These are phyloP conservation scores for Tragelaphus strepsiceros DNA, from an alignment of 2,113 vertebrate species.

Conservation along the genomic window DNA sequence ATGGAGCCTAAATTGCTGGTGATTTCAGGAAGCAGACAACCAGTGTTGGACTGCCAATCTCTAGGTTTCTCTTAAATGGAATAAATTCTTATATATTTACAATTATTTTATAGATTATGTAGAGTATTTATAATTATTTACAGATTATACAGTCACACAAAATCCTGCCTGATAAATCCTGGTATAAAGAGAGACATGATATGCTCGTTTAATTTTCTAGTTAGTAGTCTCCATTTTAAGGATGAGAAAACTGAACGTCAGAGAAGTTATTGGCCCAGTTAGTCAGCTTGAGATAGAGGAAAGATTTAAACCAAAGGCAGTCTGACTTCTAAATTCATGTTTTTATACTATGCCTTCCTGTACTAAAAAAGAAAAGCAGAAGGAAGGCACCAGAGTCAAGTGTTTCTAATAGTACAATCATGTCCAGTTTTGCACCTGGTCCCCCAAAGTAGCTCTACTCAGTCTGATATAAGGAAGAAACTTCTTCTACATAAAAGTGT, in stretches of 20 bases:
- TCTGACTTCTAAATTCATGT: background rate
- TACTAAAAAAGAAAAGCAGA: background rate
- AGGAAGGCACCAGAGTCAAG: background rate
- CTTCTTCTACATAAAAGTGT: background rate
- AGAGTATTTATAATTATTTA: background rate
- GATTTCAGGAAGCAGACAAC: background rate
- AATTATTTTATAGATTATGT: background rate
- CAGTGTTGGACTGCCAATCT: background rate
- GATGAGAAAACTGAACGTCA: background rate
- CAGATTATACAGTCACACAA: background rate
- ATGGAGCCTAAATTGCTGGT: background rate
- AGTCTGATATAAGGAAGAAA: background rate
- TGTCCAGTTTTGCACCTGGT: background rate
- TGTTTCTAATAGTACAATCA: background rate
- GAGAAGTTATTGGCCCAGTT: background rate
- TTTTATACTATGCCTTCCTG: background rate
- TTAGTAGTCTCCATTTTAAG: background rate
- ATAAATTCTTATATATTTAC: background rate
- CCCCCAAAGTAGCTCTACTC: background rate
- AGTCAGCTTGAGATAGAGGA: background rate
- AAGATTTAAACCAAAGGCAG: background rate
- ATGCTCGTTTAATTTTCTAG: background rate
- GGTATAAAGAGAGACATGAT: background rate
- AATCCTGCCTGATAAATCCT: background rate
- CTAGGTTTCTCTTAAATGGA: background rate